Evolutionary conservation across 2,797 vertebrate species (phyloP), one percentile per base, ranked within the genome.

Genomic region (Salmo trutta): DNA sequence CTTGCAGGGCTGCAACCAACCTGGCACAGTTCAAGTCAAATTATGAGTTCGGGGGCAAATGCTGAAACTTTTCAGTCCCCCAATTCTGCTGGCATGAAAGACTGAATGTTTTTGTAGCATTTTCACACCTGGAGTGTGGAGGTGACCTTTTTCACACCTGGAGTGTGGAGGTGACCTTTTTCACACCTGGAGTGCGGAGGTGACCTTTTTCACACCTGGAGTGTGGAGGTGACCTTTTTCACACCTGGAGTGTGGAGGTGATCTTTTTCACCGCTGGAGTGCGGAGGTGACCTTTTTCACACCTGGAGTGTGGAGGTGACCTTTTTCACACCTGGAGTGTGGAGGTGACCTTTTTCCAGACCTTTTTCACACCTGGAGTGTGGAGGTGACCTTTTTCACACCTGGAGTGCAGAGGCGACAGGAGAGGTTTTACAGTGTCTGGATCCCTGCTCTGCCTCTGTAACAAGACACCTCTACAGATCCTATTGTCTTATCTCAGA

Each of bases 401-500:
- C 91, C 91, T 91, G 87, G 87, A 83, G 79, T 77, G 86, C 79
- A 80, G 81, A 80, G 47, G 82, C 90, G 86, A 88, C 82, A 67
- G 69, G 51, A 67, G 84, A 83, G 84, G 79, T 90, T 91, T 88
- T 88, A 89, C 90, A 84, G 24, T 78, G 59, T 65, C 24, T 53
- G 51, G 1, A 19, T 56, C n/a, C 15, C 19, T 59, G 17, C 8
- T 27, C 21, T 84, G 85, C 84, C 47, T 31, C 78, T 82, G 91
- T 88, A 92, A 92, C 91, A 81, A 77, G 88, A 92, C 86, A 90
- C 92, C 87, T 86, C 86, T 62, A 74, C 90, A 80, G 69, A 80
- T 82, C 82, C 91, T 90, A 88, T 91, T 92, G 91, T 91, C 92
- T 92, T 91, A 92, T 89, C 85, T 85, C 83, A 88, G 89, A 89